These are phyloP conservation scores for Arenaria interpres DNA, from an alignment of 2,113 vertebrate genomes.

Conservation along the genomic window DNA sequence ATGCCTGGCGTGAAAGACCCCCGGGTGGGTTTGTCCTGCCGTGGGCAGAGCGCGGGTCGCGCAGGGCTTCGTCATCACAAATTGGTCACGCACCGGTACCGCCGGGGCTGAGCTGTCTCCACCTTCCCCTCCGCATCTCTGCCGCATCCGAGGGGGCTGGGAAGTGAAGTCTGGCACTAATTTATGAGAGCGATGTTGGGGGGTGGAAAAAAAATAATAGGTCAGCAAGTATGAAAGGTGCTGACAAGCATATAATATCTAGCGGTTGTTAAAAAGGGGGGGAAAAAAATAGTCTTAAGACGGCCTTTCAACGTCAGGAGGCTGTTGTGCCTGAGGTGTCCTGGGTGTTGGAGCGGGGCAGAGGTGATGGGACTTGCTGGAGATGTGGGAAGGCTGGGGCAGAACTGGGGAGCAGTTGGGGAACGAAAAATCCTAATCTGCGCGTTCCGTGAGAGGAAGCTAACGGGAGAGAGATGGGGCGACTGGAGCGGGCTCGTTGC, in stretches of 20 bases:
- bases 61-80: background rate
- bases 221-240: slow-evolving; percentile 21
- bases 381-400: too few relatives aligned
- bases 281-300: background rate
- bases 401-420: background rate
- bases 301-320: rapidly evolving
- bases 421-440: background rate
- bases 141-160: background rate
- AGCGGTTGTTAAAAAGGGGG: background rate
- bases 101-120: background rate
- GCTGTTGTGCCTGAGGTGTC: background rate
- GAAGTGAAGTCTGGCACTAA: background rate
- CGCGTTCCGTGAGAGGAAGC: background rate
- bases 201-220: background rate
- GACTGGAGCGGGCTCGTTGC: background rate
- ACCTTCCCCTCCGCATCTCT: background rate
- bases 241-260: slow-evolving; percentile 1
- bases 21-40: background rate
- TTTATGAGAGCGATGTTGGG: background rate
- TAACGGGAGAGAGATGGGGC: rapidly evolving
- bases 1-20: background rate
- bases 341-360: rapidly evolving
- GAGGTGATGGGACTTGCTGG: background rate
- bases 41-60: rapidly evolving
- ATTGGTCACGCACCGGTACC: background rate